Conservation (phyloP, 2,797 vertebrate species). For the Enteromius trimaculatus region DNA sequence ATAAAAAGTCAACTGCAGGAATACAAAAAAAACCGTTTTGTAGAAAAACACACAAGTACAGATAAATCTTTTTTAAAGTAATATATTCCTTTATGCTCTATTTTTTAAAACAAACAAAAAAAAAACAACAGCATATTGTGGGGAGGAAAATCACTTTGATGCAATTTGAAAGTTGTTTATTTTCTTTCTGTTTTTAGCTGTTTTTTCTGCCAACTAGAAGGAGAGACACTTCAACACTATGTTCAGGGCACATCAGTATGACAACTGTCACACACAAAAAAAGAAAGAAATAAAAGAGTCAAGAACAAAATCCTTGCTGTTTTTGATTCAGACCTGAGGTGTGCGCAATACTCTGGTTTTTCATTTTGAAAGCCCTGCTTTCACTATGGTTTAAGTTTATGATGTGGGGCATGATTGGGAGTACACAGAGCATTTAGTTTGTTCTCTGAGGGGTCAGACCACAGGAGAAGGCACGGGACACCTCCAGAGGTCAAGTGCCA, state of each 20-base stretch:
- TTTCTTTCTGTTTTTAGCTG: conserved; percentile 55
- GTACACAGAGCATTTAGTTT: background rate
- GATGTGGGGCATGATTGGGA: background rate
- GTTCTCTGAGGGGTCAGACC: conserved; percentile 22
- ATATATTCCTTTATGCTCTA: conserved; percentile 80
- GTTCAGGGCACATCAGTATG: conserved; percentile 75
- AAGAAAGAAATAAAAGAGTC: conserved; percentile 65
- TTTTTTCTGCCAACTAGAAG: conserved; percentile 65
- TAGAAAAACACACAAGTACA: conserved; percentile 68
- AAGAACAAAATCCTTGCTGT: conserved; percentile 69
- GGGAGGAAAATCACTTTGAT: conserved; percentile 49
- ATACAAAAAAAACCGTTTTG: conserved; percentile 79
- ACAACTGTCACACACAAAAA: conserved; percentile 69
- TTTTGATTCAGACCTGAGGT: conserved; percentile 51
- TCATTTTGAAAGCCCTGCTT: background rate
- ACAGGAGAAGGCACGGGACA: background rate
- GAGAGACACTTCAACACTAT: conserved; percentile 82
- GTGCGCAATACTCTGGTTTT: background rate
- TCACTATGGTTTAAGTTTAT: background rate
- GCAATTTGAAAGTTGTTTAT: conserved; percentile 58
- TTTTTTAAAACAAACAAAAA: conserved; percentile 80
- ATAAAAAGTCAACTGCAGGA: conserved; percentile 85
- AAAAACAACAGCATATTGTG: conserved; percentile 54
- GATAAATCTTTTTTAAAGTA: conserved; percentile 80
- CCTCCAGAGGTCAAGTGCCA: background rate